Base-by-base conservation (phyloP, 2,888 invertebrate genomes). In the Tenodera sinensis region DNA sequence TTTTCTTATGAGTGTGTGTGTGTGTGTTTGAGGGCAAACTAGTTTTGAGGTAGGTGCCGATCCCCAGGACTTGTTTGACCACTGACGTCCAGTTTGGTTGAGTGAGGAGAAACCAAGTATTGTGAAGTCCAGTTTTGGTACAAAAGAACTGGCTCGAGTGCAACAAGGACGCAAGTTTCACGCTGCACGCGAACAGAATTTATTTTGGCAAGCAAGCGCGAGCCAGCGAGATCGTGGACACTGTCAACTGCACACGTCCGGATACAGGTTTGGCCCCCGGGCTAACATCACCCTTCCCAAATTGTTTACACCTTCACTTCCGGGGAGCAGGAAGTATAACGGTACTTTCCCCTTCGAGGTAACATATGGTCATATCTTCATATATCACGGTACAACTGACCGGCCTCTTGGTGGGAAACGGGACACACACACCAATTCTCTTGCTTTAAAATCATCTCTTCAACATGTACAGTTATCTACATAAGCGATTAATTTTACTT, bases 21-120 rank as follows among this genome's bases (percentile, higher is more conserved):
- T 89, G 81, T 84, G 87, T 47, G 71, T 86, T 89, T 84, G 42
- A 28, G 83, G 47, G 34, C 54, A 87, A 89, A 89, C 89, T 30
- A 47, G 89, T 89, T 89, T 89, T 89, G 89, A 89, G 89, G 89
- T 89, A 89, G 89, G 89, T 81, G 47, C 87, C 34, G 85, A 83
- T 82, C 88, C 88, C 85, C 84, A 84, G 89, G 89, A 90, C 90
- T 89, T 15, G 90, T 90, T 88, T 90, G 90, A 89, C 90, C 90
- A 89, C 90, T 89, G 86, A 88, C 83, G 89, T 89, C 86, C 85
- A 89, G 85, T 89, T 28, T 47, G 20, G 15, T 27, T 81, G 86
- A 81, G 86, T 25, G 86, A 86, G 86, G 28, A 85, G 27, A 54
- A 71, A 71, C 54, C 54, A 71, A 71, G n/a, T 27, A 47, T 54